These are phyloP conservation scores for Lucilia cuprina DNA, from an alignment of 1,140 invertebrate species.

Conservation along the genomic window DNA sequence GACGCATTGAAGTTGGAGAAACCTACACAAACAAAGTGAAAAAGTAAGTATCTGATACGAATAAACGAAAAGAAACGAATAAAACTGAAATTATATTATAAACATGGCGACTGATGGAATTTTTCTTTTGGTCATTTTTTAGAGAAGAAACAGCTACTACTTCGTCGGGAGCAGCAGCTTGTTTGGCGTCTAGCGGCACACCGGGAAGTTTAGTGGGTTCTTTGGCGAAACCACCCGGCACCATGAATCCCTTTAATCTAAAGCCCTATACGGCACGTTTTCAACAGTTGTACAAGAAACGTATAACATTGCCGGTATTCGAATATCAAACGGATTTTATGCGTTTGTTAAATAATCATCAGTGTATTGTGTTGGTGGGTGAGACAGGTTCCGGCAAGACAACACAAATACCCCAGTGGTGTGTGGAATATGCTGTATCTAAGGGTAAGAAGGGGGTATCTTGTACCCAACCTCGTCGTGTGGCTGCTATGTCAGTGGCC, in stretches of 20 bases:
- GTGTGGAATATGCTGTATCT: constrained; percentile 85
- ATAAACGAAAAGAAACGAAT: not conserved
- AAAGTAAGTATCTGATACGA: constrained; percentile 66
- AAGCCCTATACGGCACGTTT: constrained; percentile 82
- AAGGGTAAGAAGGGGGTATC: constrained; percentile 85
- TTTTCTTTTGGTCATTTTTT: not conserved
- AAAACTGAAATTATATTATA: not conserved
- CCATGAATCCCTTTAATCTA: constrained; percentile 75
- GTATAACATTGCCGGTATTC: constrained; percentile 94
- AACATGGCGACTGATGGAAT: constrained; percentile 2
- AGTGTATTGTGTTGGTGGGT: constrained; percentile 69
- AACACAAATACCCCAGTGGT: constrained; percentile 94
- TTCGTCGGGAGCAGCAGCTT: constrained; percentile 29
- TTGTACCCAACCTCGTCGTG: constrained; percentile 96
- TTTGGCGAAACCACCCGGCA: constrained; percentile 41
- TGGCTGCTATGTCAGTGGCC: constrained; percentile 99
- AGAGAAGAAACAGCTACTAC: not conserved
- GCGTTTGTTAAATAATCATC: constrained; percentile 79
- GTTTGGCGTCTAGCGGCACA: constrained; percentile 58
- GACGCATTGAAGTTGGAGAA: constrained; percentile 83
- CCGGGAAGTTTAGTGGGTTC: constrained; percentile 62
- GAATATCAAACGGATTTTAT: constrained; percentile 97
- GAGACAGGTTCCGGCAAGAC: constrained; percentile 95
- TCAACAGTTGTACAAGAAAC: constrained; percentile 85
- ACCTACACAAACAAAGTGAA: constrained; percentile 77